phyloP scores from a whole-genome alignment of 2,797 vertebrate species.

The Buphagus erythrorhynchus region DNA sequence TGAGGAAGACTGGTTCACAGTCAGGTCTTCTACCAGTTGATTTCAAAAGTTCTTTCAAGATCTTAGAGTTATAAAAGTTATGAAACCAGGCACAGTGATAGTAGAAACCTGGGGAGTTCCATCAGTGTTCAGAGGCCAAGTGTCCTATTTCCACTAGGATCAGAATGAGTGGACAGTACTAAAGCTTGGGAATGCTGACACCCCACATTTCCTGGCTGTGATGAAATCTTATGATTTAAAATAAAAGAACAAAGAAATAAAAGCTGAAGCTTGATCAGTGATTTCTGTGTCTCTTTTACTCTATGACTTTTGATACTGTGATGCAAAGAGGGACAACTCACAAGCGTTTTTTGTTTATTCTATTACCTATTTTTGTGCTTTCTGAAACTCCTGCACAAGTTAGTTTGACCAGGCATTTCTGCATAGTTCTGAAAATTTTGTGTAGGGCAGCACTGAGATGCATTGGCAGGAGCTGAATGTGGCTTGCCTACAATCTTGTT shows the following conservation, averaged over 20 bases:
- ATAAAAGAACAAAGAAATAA: not conserved
- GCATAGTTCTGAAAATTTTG: not conserved
- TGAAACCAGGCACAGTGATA: not conserved
- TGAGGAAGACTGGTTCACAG: not conserved
- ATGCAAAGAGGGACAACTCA: not conserved
- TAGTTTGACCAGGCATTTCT: not conserved
- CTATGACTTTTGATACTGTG: not conserved
- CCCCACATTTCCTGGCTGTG: not conserved
- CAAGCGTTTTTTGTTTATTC: not conserved
- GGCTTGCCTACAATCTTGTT: not conserved
- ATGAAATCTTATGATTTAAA: not conserved
- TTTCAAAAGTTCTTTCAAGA: not conserved
- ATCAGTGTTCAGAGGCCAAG: not conserved
- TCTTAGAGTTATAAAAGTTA: not conserved
- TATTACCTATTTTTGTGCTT: not conserved
- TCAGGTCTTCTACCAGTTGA: not conserved
- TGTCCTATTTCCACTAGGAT: not conserved
- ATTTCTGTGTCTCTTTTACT: not conserved
- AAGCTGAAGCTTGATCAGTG: not conserved
- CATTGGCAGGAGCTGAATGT: not conserved
- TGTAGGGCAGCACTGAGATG: not conserved
- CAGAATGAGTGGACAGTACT: not conserved
- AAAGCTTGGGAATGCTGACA: not conserved
- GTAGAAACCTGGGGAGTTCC: not conserved
- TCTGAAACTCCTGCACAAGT: not conserved